Evolutionary conservation across 2,888 invertebrate species (phyloP), one percentile per base, ranked within the genome.

Genomic region (Aleiodes leptofemur): DNA sequence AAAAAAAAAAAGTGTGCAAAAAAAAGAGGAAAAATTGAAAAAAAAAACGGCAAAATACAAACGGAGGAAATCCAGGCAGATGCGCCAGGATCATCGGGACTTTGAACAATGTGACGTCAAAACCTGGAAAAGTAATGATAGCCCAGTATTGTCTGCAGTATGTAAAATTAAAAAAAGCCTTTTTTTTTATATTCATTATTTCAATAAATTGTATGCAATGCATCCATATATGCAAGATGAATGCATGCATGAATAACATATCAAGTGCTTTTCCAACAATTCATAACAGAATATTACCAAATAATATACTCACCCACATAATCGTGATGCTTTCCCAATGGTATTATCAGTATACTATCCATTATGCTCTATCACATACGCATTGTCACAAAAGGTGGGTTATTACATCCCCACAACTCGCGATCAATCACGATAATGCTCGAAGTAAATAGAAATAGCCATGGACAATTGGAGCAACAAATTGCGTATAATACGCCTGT

Each of bases 381-480:
- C 43, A 11, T 9, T 43, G 7, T 43, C 43, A 43, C 43, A 43
- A 43, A 43, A 43, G 43, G 43, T 43, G 43, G 43, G 7, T 43
- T 43, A 43, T 43, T 43, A 43, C 43, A 43, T 43, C 7, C 43
- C 43, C 43, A 43, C 43, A 43, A 9, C 8, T 43, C 4, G 31
- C 64, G 29, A 73, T 56, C 53, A 56, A 73, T 73, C 66, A 55
- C 23, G 14, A 53, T 61, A 72, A 53, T 61, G 23, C 66, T 53
- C 61, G 72, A 34, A 34, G 34, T 50, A 53, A 72, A 77, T 76
- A 74, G 76, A 79, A 74, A 76, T 74, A 71, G 74, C 71, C 76
- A 76, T 75, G 76, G 72, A 73, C 76, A 76, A 76, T 79, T 79
- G 76, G 69, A 71, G 70, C 74, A 72, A 72, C 55, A 76, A 79